These are phyloP conservation scores for Naso thynnoides DNA, from an alignment of 2,797 vertebrate genomes.

Conservation along the genomic window DNA sequence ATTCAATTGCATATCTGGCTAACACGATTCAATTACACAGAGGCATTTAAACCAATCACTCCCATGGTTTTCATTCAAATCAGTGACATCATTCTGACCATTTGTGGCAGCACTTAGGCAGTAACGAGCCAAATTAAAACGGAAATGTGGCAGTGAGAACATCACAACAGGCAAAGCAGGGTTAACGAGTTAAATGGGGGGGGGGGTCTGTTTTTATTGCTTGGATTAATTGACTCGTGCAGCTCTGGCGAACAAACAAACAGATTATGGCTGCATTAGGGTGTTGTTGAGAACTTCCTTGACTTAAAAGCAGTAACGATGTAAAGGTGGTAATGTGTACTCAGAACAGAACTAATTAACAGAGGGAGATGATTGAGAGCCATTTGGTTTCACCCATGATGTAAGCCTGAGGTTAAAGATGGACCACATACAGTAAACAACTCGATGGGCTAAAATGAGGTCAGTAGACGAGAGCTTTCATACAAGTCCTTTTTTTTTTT, in stretches of 20 bases:
- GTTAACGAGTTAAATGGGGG: conserved; percentile 77
- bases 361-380: conserved; percentile 44
- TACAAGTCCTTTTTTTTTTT: conserved; percentile 31
- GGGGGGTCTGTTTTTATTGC: conserved; percentile 72
- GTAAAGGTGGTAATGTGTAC: conserved; percentile 40
- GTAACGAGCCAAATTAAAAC: conserved; percentile 84
- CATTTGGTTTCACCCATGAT: conserved; percentile 51
- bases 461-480: conserved; percentile 39
- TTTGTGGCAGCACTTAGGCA: conserved; percentile 83
- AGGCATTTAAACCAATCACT: conserved; percentile 85
- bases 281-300: conserved; percentile 27
- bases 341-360: conserved; percentile 44
- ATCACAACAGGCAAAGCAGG: conserved; percentile 69
- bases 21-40: conserved; percentile 84
- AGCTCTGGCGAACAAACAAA: conserved; percentile 65
- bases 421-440: conserved; percentile 58
- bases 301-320: conserved; percentile 39
- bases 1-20: conserved; percentile 86
- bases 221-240: conserved; percentile 69
- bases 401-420: conserved; percentile 56
- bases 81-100: conserved; percentile 84
- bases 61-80: conserved; percentile 82
- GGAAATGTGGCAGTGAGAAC: conserved; percentile 77
- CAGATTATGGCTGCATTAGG: conserved; percentile 47
- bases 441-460: conserved; percentile 53